Percentiles rank a stretch among this genome's conserved stretches.
Evolutionary conservation across 2,797 vertebrate species (phyloP).

Genomic region (Thalassophryne amazonica): DNA sequence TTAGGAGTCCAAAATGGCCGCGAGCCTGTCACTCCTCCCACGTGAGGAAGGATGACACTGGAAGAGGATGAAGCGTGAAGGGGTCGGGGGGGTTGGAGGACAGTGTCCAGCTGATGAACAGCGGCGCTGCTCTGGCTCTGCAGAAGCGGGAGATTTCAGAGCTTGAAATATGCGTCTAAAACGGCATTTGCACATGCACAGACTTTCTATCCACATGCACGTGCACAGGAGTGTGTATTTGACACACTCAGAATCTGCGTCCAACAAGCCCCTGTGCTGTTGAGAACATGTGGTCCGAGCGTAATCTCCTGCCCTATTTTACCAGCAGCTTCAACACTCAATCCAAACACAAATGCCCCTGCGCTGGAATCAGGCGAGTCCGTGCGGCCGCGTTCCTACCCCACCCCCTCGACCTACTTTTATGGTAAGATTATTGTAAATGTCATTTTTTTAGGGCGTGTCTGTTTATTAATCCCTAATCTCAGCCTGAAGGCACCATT

Average conservation of each 20-base stretch:
- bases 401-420: constrained; percentile 76
- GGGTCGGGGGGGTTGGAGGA: constrained; percentile 6
- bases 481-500: constrained; percentile 72
- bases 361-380: constrained; percentile 68
- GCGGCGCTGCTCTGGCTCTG: constrained; percentile 6
- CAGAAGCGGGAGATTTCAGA: constrained; percentile 13
- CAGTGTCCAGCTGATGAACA: constrained; percentile 44
- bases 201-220: constrained; percentile 1
- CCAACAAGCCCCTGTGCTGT: constrained; percentile 62
- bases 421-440: constrained; percentile 80
- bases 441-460: constrained; percentile 77
- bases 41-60: constrained; percentile 61
- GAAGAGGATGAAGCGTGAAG: constrained; percentile 34
- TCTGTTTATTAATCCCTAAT: constrained; percentile 81
- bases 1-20: constrained; percentile 63
- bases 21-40: constrained; percentile 45
- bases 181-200: background rate
- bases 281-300: constrained; percentile 68
- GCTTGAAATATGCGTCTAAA: constrained; percentile 12
- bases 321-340: constrained; percentile 66
- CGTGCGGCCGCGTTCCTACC: constrained; percentile 46
- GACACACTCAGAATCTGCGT: constrained; percentile 33
- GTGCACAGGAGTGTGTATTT: constrained; percentile 6
- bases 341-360: constrained; percentile 74
- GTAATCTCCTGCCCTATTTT: constrained; percentile 78